Evolutionary conservation across 1,140 invertebrate genomes (phyloP).

Genomic region (Caerostris darwini): DNA sequence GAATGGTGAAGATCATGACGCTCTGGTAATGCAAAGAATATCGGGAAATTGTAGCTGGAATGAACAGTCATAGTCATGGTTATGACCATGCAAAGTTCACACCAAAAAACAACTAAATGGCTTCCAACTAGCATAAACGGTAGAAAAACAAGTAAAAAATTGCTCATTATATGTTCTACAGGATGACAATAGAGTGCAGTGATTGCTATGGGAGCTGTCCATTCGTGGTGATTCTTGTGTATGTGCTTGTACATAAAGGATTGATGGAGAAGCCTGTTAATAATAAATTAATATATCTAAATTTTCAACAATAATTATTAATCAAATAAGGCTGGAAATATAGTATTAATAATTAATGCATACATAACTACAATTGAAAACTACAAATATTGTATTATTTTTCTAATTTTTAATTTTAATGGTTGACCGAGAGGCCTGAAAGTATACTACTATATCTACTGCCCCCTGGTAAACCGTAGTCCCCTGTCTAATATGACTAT

Average conservation of each 20-base stretch:
- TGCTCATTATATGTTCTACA: not conserved
- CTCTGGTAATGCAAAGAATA: not conserved
- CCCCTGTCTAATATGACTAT: no score
- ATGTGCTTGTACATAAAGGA: not conserved
- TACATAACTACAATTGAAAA: no score
- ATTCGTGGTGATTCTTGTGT: not conserved
- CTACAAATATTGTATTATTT: no score
- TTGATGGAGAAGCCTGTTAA: not conserved
- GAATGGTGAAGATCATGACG: not conserved
- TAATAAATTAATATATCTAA: no score
- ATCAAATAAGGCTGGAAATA: no score
- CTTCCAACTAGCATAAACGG: not conserved
- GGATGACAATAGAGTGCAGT: not conserved
- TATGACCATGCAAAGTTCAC: not conserved
- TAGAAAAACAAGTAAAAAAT: not conserved
- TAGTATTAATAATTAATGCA: no score
- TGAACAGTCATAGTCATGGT: not conserved
- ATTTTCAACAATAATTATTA: no score
- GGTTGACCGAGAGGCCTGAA: no score
- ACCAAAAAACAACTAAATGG: not conserved
- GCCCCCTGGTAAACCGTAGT: no score
- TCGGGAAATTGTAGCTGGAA: not conserved
- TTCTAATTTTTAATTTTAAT: no score
- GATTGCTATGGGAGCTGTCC: not conserved
- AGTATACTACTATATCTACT: no score